Conservation (phyloP, 2,113 vertebrate genomes). For the Melospiza georgiana region DNA sequence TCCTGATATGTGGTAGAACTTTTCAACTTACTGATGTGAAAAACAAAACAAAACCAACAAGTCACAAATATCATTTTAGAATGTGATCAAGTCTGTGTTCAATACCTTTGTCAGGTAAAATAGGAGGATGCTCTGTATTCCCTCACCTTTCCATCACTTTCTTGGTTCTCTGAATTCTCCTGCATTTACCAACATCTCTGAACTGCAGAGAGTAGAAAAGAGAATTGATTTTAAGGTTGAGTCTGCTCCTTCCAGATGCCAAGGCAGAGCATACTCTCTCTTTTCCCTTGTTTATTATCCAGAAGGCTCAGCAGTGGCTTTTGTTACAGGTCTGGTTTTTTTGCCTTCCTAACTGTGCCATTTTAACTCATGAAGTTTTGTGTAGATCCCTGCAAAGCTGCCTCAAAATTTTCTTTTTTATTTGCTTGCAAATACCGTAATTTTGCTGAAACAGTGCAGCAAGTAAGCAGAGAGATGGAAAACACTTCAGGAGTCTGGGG, state of each 20-base stretch:
- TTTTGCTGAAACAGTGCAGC: background rate
- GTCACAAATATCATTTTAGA: background rate
- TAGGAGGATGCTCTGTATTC: background rate
- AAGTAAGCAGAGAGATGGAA: background rate
- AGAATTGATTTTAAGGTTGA: background rate
- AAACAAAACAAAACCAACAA: background rate
- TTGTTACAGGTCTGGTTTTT: background rate
- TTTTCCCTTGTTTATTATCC: background rate
- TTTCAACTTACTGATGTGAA: background rate
- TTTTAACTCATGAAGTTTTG: background rate
- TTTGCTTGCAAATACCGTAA: background rate
- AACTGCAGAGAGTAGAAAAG: background rate
- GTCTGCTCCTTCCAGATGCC: background rate
- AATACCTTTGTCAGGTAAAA: fast-evolving
- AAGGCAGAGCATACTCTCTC: background rate
- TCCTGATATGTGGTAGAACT: background rate
- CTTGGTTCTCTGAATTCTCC: background rate
- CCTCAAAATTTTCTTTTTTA: background rate
- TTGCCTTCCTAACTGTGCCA: background rate
- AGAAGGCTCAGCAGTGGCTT: background rate
- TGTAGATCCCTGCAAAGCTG: background rate
- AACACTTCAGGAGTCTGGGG: background rate
- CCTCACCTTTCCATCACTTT: background rate
- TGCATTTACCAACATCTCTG: background rate
- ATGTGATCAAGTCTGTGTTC: background rate